Evolutionary conservation across 2,797 vertebrate genomes (phyloP).

Genomic region (Antennarius maculatus): DNA sequence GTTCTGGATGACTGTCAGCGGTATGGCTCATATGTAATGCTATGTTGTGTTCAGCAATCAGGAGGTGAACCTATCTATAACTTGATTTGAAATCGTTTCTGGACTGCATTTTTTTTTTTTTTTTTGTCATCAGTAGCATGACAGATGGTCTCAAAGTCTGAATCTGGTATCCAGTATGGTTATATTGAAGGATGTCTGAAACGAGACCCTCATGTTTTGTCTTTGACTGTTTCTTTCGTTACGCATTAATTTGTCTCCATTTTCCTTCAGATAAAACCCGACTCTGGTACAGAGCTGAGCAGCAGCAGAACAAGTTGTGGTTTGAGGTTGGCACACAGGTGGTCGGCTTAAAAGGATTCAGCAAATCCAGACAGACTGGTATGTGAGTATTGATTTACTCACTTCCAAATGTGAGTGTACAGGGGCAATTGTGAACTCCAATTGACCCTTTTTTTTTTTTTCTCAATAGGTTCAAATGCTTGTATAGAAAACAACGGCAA

Average conservation of each 20-base stretch:
- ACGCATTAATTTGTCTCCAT: background rate
- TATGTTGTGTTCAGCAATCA: background rate
- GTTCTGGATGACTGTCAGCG: slow-evolving; percentile 85
- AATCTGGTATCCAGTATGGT: background rate
- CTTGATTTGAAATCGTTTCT: too few relatives aligned
- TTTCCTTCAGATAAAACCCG: slow-evolving; percentile 77
- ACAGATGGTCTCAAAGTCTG: background rate
- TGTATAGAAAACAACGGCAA: slow-evolving; percentile 85
- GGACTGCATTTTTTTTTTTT: background rate
- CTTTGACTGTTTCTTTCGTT: too few relatives aligned
- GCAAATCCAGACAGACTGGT: slow-evolving; percentile 86
- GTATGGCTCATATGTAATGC: slow-evolving; percentile 42
- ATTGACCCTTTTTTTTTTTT: background rate
- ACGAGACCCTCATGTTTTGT: background rate
- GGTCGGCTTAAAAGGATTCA: slow-evolving; percentile 85
- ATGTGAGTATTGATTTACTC: slow-evolving; percentile 2
- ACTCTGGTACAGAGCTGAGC: slow-evolving; percentile 85
- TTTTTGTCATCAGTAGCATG: background rate
- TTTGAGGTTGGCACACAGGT: slow-evolving; percentile 84
- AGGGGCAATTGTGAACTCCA: background rate
- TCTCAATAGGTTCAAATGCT: slow-evolving; percentile 80
- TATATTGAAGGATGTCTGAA: background rate
- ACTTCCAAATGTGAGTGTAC: background rate
- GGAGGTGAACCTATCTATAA: background rate
- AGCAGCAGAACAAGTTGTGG: slow-evolving; percentile 81